These are phyloP conservation scores for Trachymyrmex septentrionalis DNA, from an alignment of 1,140 invertebrate genomes.

Conservation along the genomic window DNA sequence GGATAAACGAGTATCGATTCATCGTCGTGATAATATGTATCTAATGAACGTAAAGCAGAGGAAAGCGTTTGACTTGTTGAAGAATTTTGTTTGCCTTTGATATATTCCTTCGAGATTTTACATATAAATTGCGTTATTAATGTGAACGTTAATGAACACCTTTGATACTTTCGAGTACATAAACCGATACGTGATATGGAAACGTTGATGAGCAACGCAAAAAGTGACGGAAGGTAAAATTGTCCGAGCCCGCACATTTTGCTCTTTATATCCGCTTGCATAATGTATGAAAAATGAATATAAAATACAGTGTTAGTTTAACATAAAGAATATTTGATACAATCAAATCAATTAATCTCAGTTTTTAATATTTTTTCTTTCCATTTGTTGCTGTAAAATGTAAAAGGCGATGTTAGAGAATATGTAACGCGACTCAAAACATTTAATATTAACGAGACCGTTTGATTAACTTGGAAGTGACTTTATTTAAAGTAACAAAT, in stretches of 20 bases:
- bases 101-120: constrained; percentile 58
- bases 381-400: not conserved
- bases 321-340: constrained; percentile 24
- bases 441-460: not conserved
- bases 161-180: constrained; percentile 50
- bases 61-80: constrained; percentile 39
- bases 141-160: constrained; percentile 52
- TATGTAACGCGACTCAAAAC: not conserved
- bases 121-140: constrained; percentile 65
- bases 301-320: constrained; percentile 16
- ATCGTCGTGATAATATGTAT: constrained; percentile 36
- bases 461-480: not conserved
- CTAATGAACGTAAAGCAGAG: constrained; percentile 45
- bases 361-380: not conserved
- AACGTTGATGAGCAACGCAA: constrained; percentile 40
- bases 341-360: constrained; percentile 12
- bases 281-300: constrained; percentile 28
- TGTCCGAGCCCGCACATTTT: constrained; percentile 5
- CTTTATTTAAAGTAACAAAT: not conserved
- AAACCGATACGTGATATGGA: constrained; percentile 50
- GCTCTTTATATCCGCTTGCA: constrained; percentile 7
- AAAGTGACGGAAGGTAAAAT: constrained; percentile 25
- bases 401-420: not conserved
- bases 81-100: constrained; percentile 54
- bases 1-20: constrained; percentile 49